Percentiles rank a stretch among this genome's conserved stretches.
These are phyloP conservation scores for Protonemura montana DNA, from an alignment of 2,888 invertebrate species.

Conservation along the genomic window DNA sequence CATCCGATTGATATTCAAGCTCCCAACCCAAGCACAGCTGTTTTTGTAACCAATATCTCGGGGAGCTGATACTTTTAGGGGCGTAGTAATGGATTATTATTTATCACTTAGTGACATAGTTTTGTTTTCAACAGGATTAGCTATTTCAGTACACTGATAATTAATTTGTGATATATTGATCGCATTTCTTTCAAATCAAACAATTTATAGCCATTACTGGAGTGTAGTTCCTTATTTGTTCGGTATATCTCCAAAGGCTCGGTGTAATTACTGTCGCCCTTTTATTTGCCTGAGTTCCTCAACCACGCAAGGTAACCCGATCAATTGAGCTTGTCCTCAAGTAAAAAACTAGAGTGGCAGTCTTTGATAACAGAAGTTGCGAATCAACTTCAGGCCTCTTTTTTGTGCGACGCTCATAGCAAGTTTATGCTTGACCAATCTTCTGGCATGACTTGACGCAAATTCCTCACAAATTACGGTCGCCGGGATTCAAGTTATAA, in stretches of 20 bases:
- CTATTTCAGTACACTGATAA: no score
- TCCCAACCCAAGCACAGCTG: not conserved
- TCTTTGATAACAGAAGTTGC: not conserved
- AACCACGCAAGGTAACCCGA: not conserved
- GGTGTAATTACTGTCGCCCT: no score
- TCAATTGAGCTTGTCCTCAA: not conserved
- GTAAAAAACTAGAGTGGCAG: not conserved
- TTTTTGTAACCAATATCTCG: not conserved
- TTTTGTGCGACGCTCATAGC: not conserved
- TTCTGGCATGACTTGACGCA: slow-evolving; percentile 3
- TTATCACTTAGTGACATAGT: not conserved
- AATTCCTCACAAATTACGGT: not conserved
- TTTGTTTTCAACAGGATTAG: no score
- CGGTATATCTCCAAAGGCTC: no score
- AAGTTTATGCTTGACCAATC: not conserved
- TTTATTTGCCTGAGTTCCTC: no score
- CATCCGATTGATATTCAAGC: not conserved
- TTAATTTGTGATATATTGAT: no score
- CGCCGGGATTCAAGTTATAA: not conserved
- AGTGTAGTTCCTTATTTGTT: no score
- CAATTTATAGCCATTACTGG: no score
- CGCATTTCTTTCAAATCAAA: no score
- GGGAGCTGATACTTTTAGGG: not conserved
- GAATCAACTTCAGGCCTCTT: not conserved
- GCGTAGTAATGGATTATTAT: not conserved